Evolutionary conservation across 2,888 invertebrate genomes (phyloP), one percentile per base, ranked within the genome.

Genomic region (Campopleginae sp.): DNA sequence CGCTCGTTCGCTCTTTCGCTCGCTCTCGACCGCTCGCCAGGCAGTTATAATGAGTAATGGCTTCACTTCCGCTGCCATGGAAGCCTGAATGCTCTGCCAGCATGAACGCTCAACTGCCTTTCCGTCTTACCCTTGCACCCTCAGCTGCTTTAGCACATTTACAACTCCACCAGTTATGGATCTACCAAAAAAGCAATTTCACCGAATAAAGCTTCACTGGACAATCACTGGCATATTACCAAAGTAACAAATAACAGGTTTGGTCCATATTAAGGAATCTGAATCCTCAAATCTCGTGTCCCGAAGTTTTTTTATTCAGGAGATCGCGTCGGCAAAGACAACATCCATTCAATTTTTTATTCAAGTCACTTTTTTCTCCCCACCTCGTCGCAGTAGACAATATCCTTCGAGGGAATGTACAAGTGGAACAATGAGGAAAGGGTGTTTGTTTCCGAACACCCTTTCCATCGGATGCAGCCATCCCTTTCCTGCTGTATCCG

Each of bases 11-110:
- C 75, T 79, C 79, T 84, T 89, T 91, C 90, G 89, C 89, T 87
- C 89, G 89, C 92, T 68, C 89, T 91, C 90, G 89, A 89, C 88
- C 88, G 89, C 92, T 91, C 91, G 91, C 92, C 90, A 90, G 91
- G 93, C 93, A 93, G 93, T 93, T 93, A 93, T 93, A 93, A 93
- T 93, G 93, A 93, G 93, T 93, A 93, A 93, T 93, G 93, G 93
- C 91, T 92, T 93, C 92, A 91, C 93, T 93, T 93, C 92, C 92
- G 92, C 91, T 91, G 92, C 91, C 92, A 91, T 92, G 76, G 85
- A 80, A 91, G 90, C 90, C 81, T 86, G 65, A 86, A 85, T 88
- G 87, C 88, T 80, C 79, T 77, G 80, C 76, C 84, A 77, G 79
- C 86, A 86, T 88, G 86, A 86, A 88, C 83, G 80, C 77, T 83